These are phyloP conservation scores for Dendrolimus punctatus DNA, from an alignment of 1,140 invertebrate species.

Conservation along the genomic window DNA sequence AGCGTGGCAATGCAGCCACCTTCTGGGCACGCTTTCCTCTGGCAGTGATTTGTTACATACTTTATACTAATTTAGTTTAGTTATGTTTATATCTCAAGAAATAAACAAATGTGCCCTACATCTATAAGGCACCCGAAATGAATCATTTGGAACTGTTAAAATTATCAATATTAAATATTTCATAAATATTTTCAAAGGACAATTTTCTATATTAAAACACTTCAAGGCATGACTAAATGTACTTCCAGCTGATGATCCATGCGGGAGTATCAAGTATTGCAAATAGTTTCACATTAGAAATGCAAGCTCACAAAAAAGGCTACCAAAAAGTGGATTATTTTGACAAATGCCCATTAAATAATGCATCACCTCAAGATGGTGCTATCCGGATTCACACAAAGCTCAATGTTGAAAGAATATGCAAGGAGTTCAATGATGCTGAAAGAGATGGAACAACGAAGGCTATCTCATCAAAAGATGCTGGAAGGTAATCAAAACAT, in stretches of 20 bases:
- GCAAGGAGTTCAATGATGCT: conserved; percentile 53
- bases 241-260: conserved; percentile 75
- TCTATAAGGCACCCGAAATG: too few relatives aligned
- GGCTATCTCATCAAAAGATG: conserved; percentile 52
- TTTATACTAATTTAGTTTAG: too few relatives aligned
- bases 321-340: conserved; percentile 71
- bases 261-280: conserved; percentile 75
- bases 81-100: too few relatives aligned
- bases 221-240: background rate
- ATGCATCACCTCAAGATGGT: conserved; percentile 57
- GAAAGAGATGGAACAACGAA: conserved; percentile 20
- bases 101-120: too few relatives aligned
- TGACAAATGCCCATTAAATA: conserved; percentile 52
- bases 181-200: too few relatives aligned
- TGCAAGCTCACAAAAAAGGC: conserved; percentile 70
- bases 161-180: conserved; percentile 1
- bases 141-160: too few relatives aligned
- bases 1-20: too few relatives aligned
- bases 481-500: conserved; percentile 44
- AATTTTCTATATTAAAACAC: too few relatives aligned
- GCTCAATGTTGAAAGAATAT: conserved; percentile 53
- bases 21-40: too few relatives aligned
- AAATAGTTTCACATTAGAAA: conserved; percentile 73
- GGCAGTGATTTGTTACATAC: too few relatives aligned
- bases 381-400: conserved; percentile 54